A percentile compares a stretch with the other conserved stretches of the same genome.
Evolutionary conservation across 23 tunicate genomes (phyloP).

Genomic region (Botrylloides violaceus): DNA sequence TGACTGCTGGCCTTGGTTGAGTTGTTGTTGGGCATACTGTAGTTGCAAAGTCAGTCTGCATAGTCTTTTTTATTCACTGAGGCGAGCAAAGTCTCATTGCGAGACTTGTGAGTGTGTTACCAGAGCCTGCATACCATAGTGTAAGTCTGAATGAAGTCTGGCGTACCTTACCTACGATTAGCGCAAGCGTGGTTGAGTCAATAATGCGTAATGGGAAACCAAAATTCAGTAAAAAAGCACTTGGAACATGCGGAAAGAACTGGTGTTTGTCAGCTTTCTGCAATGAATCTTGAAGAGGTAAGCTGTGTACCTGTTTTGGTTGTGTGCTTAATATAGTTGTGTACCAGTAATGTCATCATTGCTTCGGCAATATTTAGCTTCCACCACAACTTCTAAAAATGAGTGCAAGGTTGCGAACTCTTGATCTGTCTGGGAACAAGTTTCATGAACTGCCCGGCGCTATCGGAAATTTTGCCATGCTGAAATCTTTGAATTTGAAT

Average conservation of each 20-base stretch:
- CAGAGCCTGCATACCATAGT: no score
- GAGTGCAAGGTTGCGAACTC: constrained; percentile 32
- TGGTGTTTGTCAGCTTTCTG: constrained; percentile 69
- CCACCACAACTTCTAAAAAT: constrained; percentile 38
- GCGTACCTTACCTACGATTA: no score
- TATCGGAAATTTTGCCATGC: constrained; percentile 40
- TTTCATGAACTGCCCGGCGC: constrained; percentile 50
- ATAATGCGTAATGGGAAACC: constrained; percentile 27
- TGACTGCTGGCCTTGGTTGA: no score
- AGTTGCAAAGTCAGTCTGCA: no score
- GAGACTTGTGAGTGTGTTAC: no score
- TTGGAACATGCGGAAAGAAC: constrained; percentile 71
- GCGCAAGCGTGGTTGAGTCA: no score
- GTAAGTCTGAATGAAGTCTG: no score
- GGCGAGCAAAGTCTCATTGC: no score
- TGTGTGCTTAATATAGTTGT: neutral
- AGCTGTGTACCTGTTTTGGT: neutral
- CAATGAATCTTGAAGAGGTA: constrained; percentile 56
- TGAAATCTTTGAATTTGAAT: constrained; percentile 46
- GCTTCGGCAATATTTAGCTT: constrained; percentile 24
- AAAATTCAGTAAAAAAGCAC: constrained; percentile 45
- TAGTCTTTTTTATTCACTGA: no score
- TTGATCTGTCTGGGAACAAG: constrained; percentile 64
- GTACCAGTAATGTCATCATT: neutral
- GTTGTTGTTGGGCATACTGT: no score